Base-by-base conservation (phyloP, 2,113 vertebrate species). In the Phyllostomus discolor region DNA sequence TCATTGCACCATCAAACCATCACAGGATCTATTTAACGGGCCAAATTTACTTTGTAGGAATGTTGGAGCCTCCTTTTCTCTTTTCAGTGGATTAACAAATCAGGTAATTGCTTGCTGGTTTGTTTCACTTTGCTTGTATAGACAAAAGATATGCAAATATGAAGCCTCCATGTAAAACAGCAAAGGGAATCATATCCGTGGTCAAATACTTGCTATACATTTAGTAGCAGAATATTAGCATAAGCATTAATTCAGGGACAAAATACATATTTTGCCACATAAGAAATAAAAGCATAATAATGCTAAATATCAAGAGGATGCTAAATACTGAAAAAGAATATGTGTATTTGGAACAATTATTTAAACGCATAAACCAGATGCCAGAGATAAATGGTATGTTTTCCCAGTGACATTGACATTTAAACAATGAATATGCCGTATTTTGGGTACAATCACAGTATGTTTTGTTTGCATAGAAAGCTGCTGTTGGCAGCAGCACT, bases 191-290 rank as follows among this genome's bases (percentile, higher is more conserved):
- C 75, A 54, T 64, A 90, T 88, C 26, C 0, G 8, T 79, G 35
- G 9, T 75, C 95, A 82, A 80, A 64, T 96, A 80, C 87, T 90
- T 84, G 12, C 15, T 46, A 57, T 41, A 31, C 46, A 81, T 95
- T 96, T 92, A 90, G 38, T 66, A 54, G 24, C 17, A 95, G 8
- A 94, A 92, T 88, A 95, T 92, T 54, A 93, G 57, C 43, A 41
- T 70, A 69, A 87, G 0, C 22, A 75, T 83, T 82, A 94, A 83
- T 9, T 67, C 8, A n/a, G n/a, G 15, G 8, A 72, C 11, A 86
- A 79, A 96, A 91, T 66, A 26, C 22, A 62, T 43, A 64, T 85
- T 82, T 96, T 91, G 48, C 15, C 4, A 89, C 14, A 75, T 33
- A 79, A 75, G 38, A 89, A 67, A 87, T 87, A 43, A 57, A 84